Conservation (phyloP, 2,797 vertebrate genomes). For the Rhinogobio ventralis region DNA sequence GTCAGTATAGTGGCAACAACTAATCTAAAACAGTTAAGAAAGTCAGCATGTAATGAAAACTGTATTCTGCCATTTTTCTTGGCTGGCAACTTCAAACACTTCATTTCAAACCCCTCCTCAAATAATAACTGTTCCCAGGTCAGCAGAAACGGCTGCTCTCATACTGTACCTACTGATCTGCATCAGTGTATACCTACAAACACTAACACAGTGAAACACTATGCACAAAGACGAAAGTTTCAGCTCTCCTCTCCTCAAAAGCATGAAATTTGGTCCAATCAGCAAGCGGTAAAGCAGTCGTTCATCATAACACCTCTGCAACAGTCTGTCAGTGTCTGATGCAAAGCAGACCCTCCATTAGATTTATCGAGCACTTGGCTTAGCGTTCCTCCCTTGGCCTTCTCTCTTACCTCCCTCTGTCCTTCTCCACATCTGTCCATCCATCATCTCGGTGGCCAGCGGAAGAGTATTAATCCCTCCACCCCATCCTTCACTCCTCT, state of each 20-base stretch:
- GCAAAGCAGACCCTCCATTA: conserved; percentile 76
- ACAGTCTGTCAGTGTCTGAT: conserved; percentile 79
- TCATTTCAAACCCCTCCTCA: neutral
- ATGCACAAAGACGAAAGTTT: conserved; percentile 6
- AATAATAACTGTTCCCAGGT: conserved; percentile 2
- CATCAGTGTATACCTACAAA: neutral
- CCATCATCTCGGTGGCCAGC: conserved; percentile 80
- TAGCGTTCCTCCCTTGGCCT: conserved; percentile 71
- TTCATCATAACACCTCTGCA: conserved; percentile 62
- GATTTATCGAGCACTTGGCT: conserved; percentile 80
- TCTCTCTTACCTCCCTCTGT: conserved; percentile 65
- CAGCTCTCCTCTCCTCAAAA: conserved; percentile 11
- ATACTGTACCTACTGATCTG: neutral
- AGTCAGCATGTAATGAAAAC: neutral
- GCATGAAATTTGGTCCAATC: conserved; percentile 1
- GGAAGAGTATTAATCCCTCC: conserved; percentile 83
- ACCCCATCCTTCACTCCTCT: conserved; percentile 78
- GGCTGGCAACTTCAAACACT: neutral
- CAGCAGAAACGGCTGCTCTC: neutral
- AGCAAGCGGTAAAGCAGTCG: conserved; percentile 38
- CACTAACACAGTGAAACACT: neutral
- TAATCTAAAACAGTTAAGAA: neutral
- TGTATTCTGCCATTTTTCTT: neutral
- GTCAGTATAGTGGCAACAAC: neutral
- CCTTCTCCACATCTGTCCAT: conserved; percentile 80